Percentiles rank a stretch among this genome's conserved stretches.
phyloP scores from a whole-genome alignment of 1,140 invertebrate species.

The Temnothorax longispinosus region DNA sequence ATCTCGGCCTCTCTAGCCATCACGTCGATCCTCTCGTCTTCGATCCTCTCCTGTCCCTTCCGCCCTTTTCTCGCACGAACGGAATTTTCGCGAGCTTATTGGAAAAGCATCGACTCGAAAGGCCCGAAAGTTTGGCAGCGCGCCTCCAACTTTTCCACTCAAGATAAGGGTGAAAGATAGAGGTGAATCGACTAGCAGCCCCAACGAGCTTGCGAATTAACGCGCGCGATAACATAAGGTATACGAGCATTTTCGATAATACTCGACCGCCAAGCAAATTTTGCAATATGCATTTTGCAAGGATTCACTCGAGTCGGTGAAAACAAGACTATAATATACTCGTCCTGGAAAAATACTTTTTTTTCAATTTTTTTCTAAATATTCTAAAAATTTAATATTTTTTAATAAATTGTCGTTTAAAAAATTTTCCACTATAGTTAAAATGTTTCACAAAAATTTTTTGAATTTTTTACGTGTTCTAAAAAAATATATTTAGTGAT shows the following conservation, averaged over 20 bases:
- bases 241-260: conserved; percentile 28
- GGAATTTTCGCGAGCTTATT: conserved; percentile 69
- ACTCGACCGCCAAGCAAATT: background rate
- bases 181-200: conserved; percentile 1
- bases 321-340: too few relatives aligned
- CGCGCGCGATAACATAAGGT: conserved; percentile 50
- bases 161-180: conserved; percentile 54
- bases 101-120: conserved; percentile 62
- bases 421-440: background rate
- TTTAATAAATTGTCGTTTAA: background rate
- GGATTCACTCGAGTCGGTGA: background rate
- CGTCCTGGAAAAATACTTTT: background rate
- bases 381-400: background rate
- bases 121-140: conserved; percentile 53
- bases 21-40: background rate
- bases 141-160: conserved; percentile 50
- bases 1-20: background rate
- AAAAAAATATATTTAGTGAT: background rate
- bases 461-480: background rate
- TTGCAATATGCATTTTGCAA: background rate
- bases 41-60: conserved; percentile 7
- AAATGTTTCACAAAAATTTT: background rate
- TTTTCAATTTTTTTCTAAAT: background rate
- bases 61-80: conserved; percentile 55
- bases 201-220: conserved; percentile 60